phyloP scores from a whole-genome alignment of 1,140 invertebrate genomes.

The Pantala flavescens region DNA sequence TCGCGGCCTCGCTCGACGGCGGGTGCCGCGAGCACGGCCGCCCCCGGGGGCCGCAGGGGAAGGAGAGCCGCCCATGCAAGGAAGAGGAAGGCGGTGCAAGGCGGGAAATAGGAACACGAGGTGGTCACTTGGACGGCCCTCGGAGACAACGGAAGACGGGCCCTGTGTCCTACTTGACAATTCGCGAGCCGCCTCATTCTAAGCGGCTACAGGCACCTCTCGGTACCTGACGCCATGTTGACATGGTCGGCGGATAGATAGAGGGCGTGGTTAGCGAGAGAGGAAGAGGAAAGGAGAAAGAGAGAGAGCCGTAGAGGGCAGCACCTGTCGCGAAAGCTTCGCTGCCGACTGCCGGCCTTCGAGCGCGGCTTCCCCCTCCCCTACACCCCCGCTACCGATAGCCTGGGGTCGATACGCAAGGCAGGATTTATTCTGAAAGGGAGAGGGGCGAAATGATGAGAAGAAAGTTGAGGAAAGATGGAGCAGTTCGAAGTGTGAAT shows the following conservation, averaged over 20 bases:
- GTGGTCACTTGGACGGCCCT: neutral
- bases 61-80: neutral
- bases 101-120: neutral
- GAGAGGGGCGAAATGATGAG: neutral
- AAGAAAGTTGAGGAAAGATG: too few species aligned
- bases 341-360: neutral
- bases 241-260: neutral
- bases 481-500: too few species aligned
- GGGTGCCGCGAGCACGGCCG: neutral
- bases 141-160: slow-evolving; percentile 19
- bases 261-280: neutral
- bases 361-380: neutral
- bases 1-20: neutral
- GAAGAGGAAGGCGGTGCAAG: neutral
- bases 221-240: neutral
- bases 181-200: neutral
- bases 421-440: neutral
- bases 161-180: neutral
- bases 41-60: neutral
- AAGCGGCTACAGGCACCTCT: neutral
- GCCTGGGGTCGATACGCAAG: neutral
- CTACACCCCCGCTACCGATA: neutral
- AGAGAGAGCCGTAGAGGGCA: neutral
- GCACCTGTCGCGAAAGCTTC: neutral
- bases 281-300: neutral